Conservation (phyloP, 2,113 vertebrate genomes). For the Cyanoderma ruficeps region DNA sequence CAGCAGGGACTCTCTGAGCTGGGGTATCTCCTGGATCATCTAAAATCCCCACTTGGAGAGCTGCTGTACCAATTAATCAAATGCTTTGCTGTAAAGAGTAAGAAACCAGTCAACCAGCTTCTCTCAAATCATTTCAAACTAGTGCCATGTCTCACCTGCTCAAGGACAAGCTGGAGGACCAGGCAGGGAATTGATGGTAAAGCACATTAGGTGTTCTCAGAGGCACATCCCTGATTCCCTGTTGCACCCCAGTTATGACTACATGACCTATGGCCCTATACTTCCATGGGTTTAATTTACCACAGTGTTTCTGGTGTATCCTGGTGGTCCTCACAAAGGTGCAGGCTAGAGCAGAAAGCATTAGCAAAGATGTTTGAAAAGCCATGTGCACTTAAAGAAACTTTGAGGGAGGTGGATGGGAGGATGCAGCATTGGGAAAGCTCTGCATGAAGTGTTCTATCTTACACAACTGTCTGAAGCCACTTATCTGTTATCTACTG, state of each 20-base stretch:
- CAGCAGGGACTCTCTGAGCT: background rate
- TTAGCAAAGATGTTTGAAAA: background rate
- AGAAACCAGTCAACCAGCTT: background rate
- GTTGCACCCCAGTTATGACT: background rate
- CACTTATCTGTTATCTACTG: background rate
- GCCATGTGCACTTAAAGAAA: fast-evolving
- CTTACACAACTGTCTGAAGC: background rate
- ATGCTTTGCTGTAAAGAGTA: background rate
- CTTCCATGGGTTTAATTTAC: background rate
- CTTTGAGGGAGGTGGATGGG: background rate
- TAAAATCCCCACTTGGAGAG: background rate
- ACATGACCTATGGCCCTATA: fast-evolving
- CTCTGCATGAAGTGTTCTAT: background rate
- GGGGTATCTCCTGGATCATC: fast-evolving
- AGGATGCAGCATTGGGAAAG: background rate
- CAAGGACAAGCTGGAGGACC: background rate
- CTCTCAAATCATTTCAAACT: background rate
- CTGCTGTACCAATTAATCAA: background rate
- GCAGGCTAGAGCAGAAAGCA: background rate
- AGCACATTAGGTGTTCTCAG: background rate
- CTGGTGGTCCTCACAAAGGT: background rate
- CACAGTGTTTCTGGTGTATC: background rate
- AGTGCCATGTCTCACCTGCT: background rate
- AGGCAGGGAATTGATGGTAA: background rate
- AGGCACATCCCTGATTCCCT: background rate